These are phyloP conservation scores for Acipenser ruthenus DNA, from an alignment of 2,797 vertebrate genomes.

Conservation along the genomic window DNA sequence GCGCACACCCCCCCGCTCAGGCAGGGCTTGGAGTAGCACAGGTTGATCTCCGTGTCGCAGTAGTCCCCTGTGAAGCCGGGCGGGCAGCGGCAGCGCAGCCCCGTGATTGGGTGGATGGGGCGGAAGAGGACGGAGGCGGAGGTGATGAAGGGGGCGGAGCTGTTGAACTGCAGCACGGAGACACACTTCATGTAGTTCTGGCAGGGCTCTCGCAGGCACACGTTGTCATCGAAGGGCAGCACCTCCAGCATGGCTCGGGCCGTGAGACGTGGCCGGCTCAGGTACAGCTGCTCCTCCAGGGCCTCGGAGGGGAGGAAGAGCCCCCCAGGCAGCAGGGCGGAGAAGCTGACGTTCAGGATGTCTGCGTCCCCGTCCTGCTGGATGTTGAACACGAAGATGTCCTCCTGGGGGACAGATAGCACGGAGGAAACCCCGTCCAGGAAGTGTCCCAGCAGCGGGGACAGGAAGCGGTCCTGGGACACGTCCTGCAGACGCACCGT, in stretches of 20 bases:
- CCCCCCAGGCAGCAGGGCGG: constrained; percentile 71
- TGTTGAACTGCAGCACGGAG: constrained; percentile 92
- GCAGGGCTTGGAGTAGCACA: constrained; percentile 97
- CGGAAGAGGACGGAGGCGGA: constrained; percentile 88
- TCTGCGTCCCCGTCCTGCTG: constrained; percentile 83
- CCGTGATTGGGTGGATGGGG: constrained; percentile 91
- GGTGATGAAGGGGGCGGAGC: constrained; percentile 89
- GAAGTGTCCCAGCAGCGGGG: constrained; percentile 79
- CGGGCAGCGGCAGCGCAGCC: constrained; percentile 90
- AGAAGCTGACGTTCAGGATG: constrained; percentile 92
- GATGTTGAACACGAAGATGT: constrained; percentile 95
- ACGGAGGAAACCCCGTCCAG: constrained; percentile 89
- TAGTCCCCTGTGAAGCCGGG: constrained; percentile 94
- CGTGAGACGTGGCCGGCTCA: constrained; percentile 82
- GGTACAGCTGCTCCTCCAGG: constrained; percentile 94
- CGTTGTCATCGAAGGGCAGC: constrained; percentile 93
- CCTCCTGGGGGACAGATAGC: constrained; percentile 79
- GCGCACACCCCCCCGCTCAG: constrained; percentile 78
- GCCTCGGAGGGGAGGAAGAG: constrained; percentile 91
- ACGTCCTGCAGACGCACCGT: constrained; percentile 95
- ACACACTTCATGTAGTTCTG: constrained; percentile 99
- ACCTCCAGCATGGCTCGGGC: constrained; percentile 88
- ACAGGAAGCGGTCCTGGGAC: constrained; percentile 96
- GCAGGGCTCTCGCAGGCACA: constrained; percentile 92
- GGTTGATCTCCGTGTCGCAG: constrained; percentile 93